Conservation (phyloP, 1,140 invertebrate species). For the Drosophila pectinifera region DNA sequence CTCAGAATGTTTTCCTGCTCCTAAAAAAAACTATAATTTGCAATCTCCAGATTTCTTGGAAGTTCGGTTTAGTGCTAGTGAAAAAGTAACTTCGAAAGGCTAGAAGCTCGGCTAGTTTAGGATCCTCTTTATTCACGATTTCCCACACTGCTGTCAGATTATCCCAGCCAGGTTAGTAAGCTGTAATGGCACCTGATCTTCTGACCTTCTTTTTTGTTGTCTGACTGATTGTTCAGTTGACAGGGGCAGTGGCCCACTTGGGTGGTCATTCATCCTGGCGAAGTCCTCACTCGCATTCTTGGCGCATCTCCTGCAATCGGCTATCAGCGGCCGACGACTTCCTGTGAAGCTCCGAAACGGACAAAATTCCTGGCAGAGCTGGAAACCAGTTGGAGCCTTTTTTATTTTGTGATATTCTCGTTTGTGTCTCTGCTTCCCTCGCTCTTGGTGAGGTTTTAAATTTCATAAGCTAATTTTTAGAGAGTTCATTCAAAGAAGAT, state of each 20-base stretch:
- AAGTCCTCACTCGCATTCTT: constrained; percentile 21
- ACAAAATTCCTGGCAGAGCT: constrained; percentile 32
- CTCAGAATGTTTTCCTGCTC: constrained; percentile 21
- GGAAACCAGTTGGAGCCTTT: constrained; percentile 35
- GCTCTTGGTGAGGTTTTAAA: constrained; percentile 18
- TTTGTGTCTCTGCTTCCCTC: neutral
- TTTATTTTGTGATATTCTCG: constrained; percentile 38
- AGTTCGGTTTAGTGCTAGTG: neutral
- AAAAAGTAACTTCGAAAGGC: constrained; percentile 8
- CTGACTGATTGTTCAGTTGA: constrained; percentile 35
- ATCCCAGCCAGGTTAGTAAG: constrained; percentile 12
- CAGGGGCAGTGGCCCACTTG: constrained; percentile 31
- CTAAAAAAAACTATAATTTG: constrained; percentile 13
- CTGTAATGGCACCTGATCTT: constrained; percentile 36
- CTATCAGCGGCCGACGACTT: constrained; percentile 38
- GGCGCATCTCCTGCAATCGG: constrained; percentile 29
- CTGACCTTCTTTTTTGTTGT: constrained; percentile 5
- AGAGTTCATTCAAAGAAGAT: constrained; percentile 41
- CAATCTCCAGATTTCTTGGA: constrained; percentile 19
- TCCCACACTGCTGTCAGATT: constrained; percentile 19
- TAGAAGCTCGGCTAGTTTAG: neutral
- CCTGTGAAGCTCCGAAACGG: constrained; percentile 13
- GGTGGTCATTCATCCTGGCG: constrained; percentile 38
- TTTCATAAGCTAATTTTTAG: constrained; percentile 49
- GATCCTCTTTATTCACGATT: neutral